A percentile compares a stretch with the other conserved stretches of the same genome.
phyloP scores from a whole-genome alignment of 2,888 invertebrate genomes.

The Tyria jacobaeae region DNA sequence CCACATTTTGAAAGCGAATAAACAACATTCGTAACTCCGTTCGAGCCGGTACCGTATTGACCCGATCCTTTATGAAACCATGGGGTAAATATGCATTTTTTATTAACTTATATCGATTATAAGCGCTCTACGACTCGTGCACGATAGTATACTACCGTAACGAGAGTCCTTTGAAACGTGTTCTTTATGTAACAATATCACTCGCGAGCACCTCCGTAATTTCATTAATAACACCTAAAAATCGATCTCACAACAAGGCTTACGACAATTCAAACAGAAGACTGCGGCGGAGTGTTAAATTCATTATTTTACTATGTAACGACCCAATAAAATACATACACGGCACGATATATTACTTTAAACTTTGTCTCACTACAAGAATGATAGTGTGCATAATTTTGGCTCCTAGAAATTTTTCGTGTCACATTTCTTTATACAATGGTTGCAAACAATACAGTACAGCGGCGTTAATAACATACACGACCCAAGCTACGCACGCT shows the following conservation, averaged over 20 bases:
- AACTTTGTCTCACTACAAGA: conserved; percentile 49
- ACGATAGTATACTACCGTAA: conserved; percentile 55
- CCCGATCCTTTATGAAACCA: conserved; percentile 76
- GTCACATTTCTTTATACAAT: conserved; percentile 78
- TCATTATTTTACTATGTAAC: conserved; percentile 78
- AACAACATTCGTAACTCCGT: conserved; percentile 60
- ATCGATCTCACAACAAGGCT: conserved; percentile 83
- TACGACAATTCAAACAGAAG: conserved; percentile 81
- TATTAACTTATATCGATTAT: conserved; percentile 82
- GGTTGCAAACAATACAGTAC: conserved; percentile 74
- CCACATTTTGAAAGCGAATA: conserved; percentile 50
- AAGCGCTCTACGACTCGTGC: conserved; percentile 55
- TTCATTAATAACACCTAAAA: conserved; percentile 86
- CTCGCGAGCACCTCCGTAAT: conserved; percentile 81
- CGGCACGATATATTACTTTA: conserved; percentile 45
- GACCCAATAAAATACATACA: conserved; percentile 50
- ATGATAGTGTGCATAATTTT: conserved; percentile 53
- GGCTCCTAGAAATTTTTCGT: conserved; percentile 63
- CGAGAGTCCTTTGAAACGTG: conserved; percentile 60
- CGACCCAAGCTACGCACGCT: conserved; percentile 69
- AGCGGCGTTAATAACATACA: conserved; percentile 55
- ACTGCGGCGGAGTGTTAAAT: conserved; percentile 80
- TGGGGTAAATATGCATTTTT: conserved; percentile 84
- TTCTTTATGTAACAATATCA: conserved; percentile 74
- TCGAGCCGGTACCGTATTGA: conserved; percentile 67